Evolutionary conservation across 2,113 vertebrate species (phyloP).

Genomic region (Lathamus discolor): DNA sequence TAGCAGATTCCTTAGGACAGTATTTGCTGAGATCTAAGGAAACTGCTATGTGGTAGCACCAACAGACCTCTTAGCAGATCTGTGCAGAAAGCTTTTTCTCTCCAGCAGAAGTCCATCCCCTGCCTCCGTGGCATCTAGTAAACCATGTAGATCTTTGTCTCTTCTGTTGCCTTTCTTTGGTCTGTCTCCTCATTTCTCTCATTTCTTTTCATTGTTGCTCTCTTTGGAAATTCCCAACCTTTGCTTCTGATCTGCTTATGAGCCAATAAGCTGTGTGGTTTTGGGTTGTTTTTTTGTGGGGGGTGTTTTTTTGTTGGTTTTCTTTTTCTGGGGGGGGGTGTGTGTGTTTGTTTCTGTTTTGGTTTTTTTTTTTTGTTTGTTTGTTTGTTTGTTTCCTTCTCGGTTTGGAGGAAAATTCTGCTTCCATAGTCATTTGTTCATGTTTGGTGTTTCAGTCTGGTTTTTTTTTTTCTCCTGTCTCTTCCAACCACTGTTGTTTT

Average conservation of each 20-base stretch:
- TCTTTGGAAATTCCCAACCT: background rate
- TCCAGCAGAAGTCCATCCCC: background rate
- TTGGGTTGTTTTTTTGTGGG: no score
- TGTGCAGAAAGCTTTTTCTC: background rate
- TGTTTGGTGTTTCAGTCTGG: background rate
- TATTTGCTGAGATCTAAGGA: background rate
- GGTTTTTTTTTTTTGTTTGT: no score
- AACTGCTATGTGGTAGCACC: background rate
- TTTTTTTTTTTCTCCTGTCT: rapidly evolving
- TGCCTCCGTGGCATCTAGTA: background rate
- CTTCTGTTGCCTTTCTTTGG: background rate
- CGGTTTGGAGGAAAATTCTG: background rate
- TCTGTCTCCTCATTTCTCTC: background rate
- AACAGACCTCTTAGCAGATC: background rate
- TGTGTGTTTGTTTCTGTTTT: no score
- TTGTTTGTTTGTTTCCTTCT: background rate
- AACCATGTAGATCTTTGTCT: background rate
- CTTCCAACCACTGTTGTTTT: background rate
- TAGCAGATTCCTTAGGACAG: background rate
- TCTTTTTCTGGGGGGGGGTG: no score
- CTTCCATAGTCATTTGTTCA: background rate
- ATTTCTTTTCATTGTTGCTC: background rate
- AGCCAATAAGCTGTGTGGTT: background rate
- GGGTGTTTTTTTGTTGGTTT: no score
- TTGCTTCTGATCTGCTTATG: background rate